Evolutionary conservation across 2,797 vertebrate genomes (phyloP), one percentile per base, ranked within the genome.

Genomic region (Crenichthys baileyi): DNA sequence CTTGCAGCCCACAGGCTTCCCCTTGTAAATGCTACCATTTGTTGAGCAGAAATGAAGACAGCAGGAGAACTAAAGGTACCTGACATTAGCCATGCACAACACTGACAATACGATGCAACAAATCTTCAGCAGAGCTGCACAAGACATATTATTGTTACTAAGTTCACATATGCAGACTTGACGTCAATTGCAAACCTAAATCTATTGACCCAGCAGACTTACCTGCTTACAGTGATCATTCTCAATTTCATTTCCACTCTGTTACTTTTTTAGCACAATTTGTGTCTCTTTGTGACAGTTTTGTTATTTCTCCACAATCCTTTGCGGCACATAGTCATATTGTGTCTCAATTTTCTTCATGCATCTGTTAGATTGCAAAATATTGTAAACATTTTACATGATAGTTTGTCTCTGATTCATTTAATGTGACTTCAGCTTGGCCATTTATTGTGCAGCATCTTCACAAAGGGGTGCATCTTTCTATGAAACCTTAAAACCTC

Each of bases 31-130:
- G 22, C 22, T 68, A 39, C 22, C 11, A 41, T 67, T 75, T 71
- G 67, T 56, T 65, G 24, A 72, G 70, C 36, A 8, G 41, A 72
- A 56, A 75, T 71, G 29, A 67, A 73, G 36, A 76, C 44, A 41
- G 36, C 20, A 76, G 22, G 8, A 60, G 53, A 70, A 76, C 46
- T 61, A 60, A 61, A 55, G 29, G 26, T 36, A 36, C 31, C 26
- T 65, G 60, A 65, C 29, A 51, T 76, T 41, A 41, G 41, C 51
- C 60, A 48, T 68, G 61, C n/a, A 73, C 61, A 13, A 31, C 78
- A 51, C 31, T 60, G 36, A 46, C 36, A 79, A 70, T 7, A 36
- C n/a, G 22, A 65, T 7, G 56, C 1, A 26, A 4, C 36, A 56
- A 53, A 61, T 16, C 5, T 55, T 58, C 39, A 60, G 55, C 73